Conservation (phyloP, 1,140 invertebrate species). For the Orius laevigatus region DNA sequence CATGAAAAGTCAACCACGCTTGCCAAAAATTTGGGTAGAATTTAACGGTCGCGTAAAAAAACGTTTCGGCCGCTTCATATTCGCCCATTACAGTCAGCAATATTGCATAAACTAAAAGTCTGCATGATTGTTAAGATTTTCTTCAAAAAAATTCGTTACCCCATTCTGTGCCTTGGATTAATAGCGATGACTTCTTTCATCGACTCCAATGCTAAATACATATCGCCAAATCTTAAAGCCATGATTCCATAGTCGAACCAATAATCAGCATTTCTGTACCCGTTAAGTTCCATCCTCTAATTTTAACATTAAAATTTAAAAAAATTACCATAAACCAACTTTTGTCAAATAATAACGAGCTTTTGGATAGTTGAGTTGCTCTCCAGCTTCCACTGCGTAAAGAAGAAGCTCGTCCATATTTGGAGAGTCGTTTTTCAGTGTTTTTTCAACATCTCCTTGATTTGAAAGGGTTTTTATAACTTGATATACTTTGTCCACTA, state of each 20-base stretch:
- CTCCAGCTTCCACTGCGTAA: constrained; percentile 13
- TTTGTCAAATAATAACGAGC: constrained; percentile 13
- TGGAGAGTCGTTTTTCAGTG: background rate
- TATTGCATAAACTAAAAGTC: constrained; percentile 13
- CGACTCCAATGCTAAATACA: background rate
- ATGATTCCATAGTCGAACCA: constrained; percentile 12
- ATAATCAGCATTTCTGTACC: background rate
- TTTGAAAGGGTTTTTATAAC: constrained; percentile 5
- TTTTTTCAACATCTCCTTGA: background rate
- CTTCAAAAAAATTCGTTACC: too few relatives aligned
- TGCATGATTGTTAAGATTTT: too few relatives aligned
- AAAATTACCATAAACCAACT: background rate
- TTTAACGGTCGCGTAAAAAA: constrained; percentile 7
- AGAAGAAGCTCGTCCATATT: background rate
- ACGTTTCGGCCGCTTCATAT: constrained; percentile 4
- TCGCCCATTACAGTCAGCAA: constrained; percentile 2
- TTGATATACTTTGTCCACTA: constrained; percentile 12
- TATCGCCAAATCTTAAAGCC: constrained; percentile 6
- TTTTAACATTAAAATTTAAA: background rate
- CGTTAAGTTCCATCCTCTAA: background rate
- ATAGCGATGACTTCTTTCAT: constrained; percentile 10
- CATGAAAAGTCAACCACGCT: constrained; percentile 14
- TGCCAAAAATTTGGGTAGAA: constrained; percentile 12
- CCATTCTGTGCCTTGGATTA: too few relatives aligned
- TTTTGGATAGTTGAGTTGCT: constrained; percentile 9